Base-by-base conservation (phyloP, 2,888 invertebrate genomes). In the Lymantria dispar region DNA sequence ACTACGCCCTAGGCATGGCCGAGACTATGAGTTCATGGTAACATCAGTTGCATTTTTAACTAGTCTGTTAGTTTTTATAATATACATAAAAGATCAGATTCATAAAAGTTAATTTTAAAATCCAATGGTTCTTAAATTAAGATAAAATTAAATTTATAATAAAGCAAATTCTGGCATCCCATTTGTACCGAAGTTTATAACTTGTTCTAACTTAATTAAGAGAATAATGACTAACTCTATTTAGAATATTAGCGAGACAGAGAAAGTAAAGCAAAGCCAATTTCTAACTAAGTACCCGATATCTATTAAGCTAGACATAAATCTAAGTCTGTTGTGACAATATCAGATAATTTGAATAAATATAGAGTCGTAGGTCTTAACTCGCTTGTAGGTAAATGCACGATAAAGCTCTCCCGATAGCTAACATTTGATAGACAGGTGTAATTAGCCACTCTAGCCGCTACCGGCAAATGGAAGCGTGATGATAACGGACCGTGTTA, bases 391-490 rank as follows among this genome's bases (percentile, higher is more conserved):
- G 76, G 82, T 76, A 76, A 80, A 78, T 74, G 80, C 44, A 76
- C 80, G 85, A 85, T 85, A 85, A 80, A 80, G 74, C 72, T 66
- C 62, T 61, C 51, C 51, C 77, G 85, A 85, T 85, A 83, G 52
- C 70, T 68, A 54, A 64, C 62, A 58, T 78, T 81, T 87, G 88
- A 89, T 76, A 70, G 88, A 82, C 88, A 87, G 83, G 78, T 85
- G 83, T 86, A 87, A 87, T 88, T 89, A 90, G 82, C 78, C 72
- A 68, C 67, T 74, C 71, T 64, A 68, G 60, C 60, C 55, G 63
- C 79, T 78, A 72, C 80, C 70, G 73, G 79, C 67, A 78, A 83
- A 83, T 80, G 80, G 77, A 76, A 66, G 69, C 67, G 68, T 65
- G 72, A 62, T 72, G 81, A 82, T 82, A 83, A 76, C 70, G 66